These are phyloP conservation scores for Arion vulgaris DNA, from an alignment of 1,140 invertebrate species.

Conservation along the genomic window DNA sequence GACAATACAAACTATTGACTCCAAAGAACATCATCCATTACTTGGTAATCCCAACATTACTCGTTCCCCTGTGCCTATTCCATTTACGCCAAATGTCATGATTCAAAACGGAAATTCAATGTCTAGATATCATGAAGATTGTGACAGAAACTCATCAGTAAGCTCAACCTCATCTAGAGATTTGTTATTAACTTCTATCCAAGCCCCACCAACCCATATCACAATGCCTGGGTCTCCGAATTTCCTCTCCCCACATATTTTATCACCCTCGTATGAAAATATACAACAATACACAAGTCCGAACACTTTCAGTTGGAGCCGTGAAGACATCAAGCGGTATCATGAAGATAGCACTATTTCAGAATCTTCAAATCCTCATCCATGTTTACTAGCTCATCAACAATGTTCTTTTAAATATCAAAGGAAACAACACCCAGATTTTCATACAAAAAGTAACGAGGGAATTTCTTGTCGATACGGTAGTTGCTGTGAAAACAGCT, in stretches of 20 bases:
- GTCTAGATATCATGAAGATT: not conserved
- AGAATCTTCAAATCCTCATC: not conserved
- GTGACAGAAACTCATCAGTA: conserved; percentile 41
- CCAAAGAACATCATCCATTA: conserved; percentile 15
- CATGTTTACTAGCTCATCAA: not conserved
- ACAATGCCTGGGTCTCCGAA: not conserved
- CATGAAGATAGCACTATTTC: not conserved
- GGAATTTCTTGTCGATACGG: not conserved
- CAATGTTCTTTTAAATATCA: conserved; percentile 26
- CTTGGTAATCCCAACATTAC: not conserved
- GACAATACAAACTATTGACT: conserved; percentile 29
- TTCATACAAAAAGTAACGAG: not conserved
- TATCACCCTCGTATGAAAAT: conserved; percentile 17
- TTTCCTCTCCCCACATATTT: conserved; percentile 14
- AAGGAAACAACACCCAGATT: not conserved
- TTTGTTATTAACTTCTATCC: conserved; percentile 6
- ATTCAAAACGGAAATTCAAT: conserved; percentile 46
- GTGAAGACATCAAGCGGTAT: conserved; percentile 2
- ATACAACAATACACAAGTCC: not conserved
- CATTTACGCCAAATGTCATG: conserved; percentile 48
- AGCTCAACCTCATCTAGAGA: conserved; percentile 49
- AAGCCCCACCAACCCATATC: not conserved
- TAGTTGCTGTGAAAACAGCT: not conserved
- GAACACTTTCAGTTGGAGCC: conserved; percentile 17
- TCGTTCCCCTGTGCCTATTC: conserved; percentile 45